Evolutionary conservation across 2,797 vertebrate genomes (phyloP), one percentile per base, ranked within the genome.

Genomic region (Vespertilio murinus): DNA sequence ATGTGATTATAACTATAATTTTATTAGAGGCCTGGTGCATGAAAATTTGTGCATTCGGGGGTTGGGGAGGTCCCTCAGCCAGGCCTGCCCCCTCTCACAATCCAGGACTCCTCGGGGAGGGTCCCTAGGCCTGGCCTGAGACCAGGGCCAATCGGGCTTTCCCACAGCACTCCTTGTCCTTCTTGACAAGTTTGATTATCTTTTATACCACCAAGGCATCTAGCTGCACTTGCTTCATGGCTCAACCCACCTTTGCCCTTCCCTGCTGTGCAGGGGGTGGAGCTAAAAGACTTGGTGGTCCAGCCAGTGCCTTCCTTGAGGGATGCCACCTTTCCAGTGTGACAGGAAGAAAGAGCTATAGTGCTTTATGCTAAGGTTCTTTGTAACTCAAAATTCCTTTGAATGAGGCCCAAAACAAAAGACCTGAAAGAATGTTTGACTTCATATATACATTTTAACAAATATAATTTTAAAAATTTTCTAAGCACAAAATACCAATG

Each of bases 181-280:
- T 99, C 99, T 97, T 99, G 99, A 97, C 99, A 99, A 98, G 99
- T 97, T 99, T 99, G 96, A 99, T 99, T 97, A 99, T 99, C 98
- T 99, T 99, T 98, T 99, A 96, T 95, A 99, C 99, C 98, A 99
- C 99, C 99, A 64, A 65, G 30, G 40, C 12, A 45, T 64, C 78
- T 45, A 42, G 40, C 47, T 64, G 6, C 42, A 61, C 0, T 22
- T 33, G 79, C 12, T 45, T 23, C 11, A 8, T 12, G 12, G 79
- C 79, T 23, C 28, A 64, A 64, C 56, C 30, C 3, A 8, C 20
- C 42, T 33, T 65, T 47, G 35, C 20, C 13, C 25, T 54, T 38
- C 7, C 59, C 18, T 81, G 40, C 4, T n/a, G 4, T 1, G 3
- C 59, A n/a, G 13, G 42, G 6, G 38, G n/a, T 82, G 40, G n/a